Evolutionary conservation across 2,888 invertebrate species (phyloP).

Genomic region (Nomada flava): DNA sequence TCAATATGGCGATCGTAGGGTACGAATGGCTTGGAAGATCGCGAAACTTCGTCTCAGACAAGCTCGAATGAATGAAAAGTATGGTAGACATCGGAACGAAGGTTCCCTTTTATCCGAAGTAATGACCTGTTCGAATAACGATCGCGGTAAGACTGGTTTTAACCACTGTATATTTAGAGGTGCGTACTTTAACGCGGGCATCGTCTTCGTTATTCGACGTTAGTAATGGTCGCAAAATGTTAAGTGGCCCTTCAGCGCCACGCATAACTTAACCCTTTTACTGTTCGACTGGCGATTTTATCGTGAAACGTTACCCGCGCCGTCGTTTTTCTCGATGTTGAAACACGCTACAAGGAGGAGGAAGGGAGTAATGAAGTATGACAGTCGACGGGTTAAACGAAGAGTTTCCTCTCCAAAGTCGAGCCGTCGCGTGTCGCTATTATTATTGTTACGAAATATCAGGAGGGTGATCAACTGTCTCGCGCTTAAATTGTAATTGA

Average conservation of each 20-base stretch:
- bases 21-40: too few species aligned
- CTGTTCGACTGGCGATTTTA: background rate
- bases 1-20: background rate
- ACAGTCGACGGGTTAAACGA: background rate
- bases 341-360: background rate
- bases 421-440: background rate
- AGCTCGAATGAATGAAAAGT: too few species aligned
- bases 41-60: too few species aligned
- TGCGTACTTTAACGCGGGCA: conserved; percentile 36
- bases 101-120: too few species aligned
- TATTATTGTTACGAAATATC: background rate
- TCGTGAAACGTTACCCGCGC: background rate
- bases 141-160: conserved; percentile 58
- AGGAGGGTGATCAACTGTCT: conserved; percentile 38
- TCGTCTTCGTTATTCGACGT: conserved; percentile 33
- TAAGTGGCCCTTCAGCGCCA: background rate
- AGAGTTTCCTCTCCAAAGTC: conserved; percentile 2
- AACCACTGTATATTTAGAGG: conserved; percentile 41
- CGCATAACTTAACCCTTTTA: background rate
- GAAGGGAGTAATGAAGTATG: background rate
- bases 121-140: conserved; percentile 17
- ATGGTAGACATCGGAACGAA: too few species aligned
- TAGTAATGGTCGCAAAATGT: conserved; percentile 7
- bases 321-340: background rate
- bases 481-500: conserved; percentile 31